A percentile compares a stretch with the other conserved stretches of the same genome.
phyloP scores from a whole-genome alignment of 1,140 invertebrate species.

The Drosophila ambigua region DNA sequence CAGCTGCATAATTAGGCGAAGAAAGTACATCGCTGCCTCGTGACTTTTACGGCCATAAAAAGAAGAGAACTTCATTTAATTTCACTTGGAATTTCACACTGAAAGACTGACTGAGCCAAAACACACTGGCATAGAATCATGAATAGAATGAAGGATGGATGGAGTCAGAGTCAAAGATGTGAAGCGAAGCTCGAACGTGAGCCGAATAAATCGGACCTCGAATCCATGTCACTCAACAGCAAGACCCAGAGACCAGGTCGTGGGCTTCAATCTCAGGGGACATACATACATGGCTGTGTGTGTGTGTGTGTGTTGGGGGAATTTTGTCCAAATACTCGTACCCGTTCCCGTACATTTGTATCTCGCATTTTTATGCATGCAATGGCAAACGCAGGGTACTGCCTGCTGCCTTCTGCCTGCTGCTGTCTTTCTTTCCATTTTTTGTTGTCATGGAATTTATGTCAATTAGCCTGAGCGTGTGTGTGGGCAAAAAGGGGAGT shows the following conservation, averaged over 20 bases:
- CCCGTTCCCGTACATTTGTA: constrained; percentile 18
- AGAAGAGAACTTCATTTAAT: constrained; percentile 67
- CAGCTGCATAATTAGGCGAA: constrained; percentile 75
- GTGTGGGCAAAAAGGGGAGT: constrained; percentile 14
- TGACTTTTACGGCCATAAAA: constrained; percentile 63
- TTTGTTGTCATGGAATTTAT: constrained; percentile 74
- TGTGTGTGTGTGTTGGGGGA: constrained; percentile 49
- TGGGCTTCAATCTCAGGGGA: background rate
- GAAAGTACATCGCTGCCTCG: constrained; percentile 58
- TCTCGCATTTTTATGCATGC: constrained; percentile 67
- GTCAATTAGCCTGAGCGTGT: constrained; percentile 62
- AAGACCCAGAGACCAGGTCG: background rate
- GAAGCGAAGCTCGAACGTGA: constrained; percentile 48
- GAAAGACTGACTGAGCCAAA: constrained; percentile 17
- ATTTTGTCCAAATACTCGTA: constrained; percentile 60
- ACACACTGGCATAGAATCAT: constrained; percentile 67
- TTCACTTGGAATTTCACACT: constrained; percentile 45
- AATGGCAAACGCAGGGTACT: constrained; percentile 40
- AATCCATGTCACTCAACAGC: constrained; percentile 73
- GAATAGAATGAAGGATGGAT: constrained; percentile 18
- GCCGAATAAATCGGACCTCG: constrained; percentile 69
- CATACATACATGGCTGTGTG: constrained; percentile 3
- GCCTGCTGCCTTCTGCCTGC: constrained; percentile 6
- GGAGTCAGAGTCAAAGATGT: constrained; percentile 8
- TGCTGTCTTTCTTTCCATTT: constrained; percentile 27